Percentiles rank a stretch among this genome's conserved stretches.
These are phyloP conservation scores for Drosophila putrida DNA, from an alignment of 2,888 invertebrate species.

Conservation along the genomic window DNA sequence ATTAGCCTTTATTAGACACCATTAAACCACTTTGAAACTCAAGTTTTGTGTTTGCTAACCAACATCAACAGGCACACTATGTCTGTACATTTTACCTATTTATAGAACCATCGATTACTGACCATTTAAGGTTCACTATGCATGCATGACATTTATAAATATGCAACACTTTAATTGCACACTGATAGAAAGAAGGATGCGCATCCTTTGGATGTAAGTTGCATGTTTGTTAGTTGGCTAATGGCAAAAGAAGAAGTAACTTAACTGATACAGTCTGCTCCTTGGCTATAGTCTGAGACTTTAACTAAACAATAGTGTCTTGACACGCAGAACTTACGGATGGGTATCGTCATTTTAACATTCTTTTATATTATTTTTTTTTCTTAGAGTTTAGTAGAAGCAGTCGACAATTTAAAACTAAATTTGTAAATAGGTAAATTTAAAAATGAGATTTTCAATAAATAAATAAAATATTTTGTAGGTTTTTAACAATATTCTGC, in stretches of 20 bases:
- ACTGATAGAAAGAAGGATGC: constrained; percentile 5
- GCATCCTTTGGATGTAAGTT: constrained; percentile 10
- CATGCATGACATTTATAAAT: constrained; percentile 73
- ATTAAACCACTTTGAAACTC: constrained; percentile 40
- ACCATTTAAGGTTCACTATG: constrained; percentile 46
- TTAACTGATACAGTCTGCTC: neutral
- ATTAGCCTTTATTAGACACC: constrained; percentile 67
- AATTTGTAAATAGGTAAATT: too few species aligned
- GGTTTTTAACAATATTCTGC: too few species aligned
- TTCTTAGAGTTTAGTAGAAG: too few species aligned
- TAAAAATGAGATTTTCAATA: too few species aligned
- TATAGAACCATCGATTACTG: constrained; percentile 44
- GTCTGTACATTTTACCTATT: constrained; percentile 38
- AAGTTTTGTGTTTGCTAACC: constrained; percentile 1
- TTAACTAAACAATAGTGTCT: constrained; percentile 5
- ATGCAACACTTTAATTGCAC: constrained; percentile 73
- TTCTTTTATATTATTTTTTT: neutral
- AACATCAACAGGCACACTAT: neutral
- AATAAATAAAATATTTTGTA: too few species aligned
- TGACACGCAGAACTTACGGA: constrained; percentile 13
- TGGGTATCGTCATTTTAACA: neutral
- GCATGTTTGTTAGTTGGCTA: constrained; percentile 1
- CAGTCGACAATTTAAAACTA: too few species aligned
- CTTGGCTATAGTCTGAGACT: too few species aligned
- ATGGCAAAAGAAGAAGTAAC: neutral